phyloP scores from a whole-genome alignment of 2,888 invertebrate species.

The Pheosia tremula region DNA sequence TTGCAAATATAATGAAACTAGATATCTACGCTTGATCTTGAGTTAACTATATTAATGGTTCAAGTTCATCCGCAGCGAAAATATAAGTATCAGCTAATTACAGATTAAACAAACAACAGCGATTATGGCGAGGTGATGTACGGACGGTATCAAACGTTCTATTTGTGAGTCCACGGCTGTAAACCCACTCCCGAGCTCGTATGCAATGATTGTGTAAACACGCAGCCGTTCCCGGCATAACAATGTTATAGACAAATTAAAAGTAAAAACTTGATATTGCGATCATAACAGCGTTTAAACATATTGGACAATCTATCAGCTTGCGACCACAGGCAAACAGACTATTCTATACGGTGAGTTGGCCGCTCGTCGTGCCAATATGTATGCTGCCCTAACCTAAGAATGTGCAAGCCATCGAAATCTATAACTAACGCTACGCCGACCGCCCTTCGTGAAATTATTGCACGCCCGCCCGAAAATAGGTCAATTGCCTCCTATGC shows the following conservation, averaged over 20 bases:
- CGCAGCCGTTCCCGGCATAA: conserved; percentile 42
- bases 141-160: conserved; percentile 39
- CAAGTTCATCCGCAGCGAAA: conserved; percentile 44
- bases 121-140: conserved; percentile 46
- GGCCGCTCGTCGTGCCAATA: not conserved
- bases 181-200: conserved; percentile 49
- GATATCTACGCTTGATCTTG: conserved; percentile 31
- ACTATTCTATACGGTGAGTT: not conserved
- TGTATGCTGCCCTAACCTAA: conserved; percentile 45
- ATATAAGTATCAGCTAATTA: conserved; percentile 49
- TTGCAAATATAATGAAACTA: conserved; percentile 17
- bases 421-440: conserved; percentile 63
- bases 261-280: conserved; percentile 54
- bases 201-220: conserved; percentile 52
- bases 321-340: not conserved
- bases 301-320: not conserved
- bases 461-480: conserved; percentile 78
- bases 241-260: conserved; percentile 49
- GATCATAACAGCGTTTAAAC: conserved; percentile 19
- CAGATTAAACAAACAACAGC: conserved; percentile 59
- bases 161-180: conserved; percentile 33
- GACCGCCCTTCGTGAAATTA: conserved; percentile 75
- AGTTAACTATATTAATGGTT: conserved; percentile 38
- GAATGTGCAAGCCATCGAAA: conserved; percentile 68
- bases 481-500: conserved; percentile 80